Base-by-base conservation (phyloP, 2,797 vertebrate genomes). In the Sebastes hubbsi region DNA sequence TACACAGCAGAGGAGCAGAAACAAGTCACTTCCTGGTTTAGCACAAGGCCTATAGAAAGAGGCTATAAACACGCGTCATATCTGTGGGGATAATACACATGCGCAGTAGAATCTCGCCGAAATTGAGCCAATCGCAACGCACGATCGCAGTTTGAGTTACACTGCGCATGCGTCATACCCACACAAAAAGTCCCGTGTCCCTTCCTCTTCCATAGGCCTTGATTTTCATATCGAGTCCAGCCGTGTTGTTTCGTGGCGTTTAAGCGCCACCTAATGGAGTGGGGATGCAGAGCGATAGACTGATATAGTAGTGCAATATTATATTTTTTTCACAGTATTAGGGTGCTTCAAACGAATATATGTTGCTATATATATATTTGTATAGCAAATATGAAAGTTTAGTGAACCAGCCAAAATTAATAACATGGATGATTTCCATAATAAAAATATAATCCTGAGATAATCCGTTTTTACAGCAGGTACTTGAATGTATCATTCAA, bases 201-300 rank as follows among this genome's bases (percentile, higher is more conserved):
- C 0, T 0, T 0, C 9, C 32, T 34, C 0, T 34, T 34, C 0
- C 0, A 34, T 36, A 36, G 34, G 0, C 34, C 34, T 36, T 36
- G 78, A 22, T 86, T 85, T 68, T 38, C 12, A 11, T 2, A 0
- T n/a, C 2, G 16, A 18, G 8, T 4, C 1, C 34, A 3, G 27
- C n/a, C 20, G 8, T 63, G 3, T 16, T 62, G 59, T 85, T 90
- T 72, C 12, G 10, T 73, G 83, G 79, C 34, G 42, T 67, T 67
- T 25, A 78, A 89, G 42, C 77, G 87, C 93, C 93, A 75, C 85
- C 91, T 77, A 76, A 8, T 4, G 93, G 88, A 27, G 30, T 2
- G 91, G 91, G 72, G 91, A 77, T 49, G 79, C 13, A 81, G 0
- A 8, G 8, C 1, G 2, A 4, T 0, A n/a, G 0, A 10, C 7